A percentile compares a stretch with the other conserved stretches of the same genome.
Evolutionary conservation across 2,888 invertebrate genomes (phyloP).

Genomic region (Asteroscopus sphinx): DNA sequence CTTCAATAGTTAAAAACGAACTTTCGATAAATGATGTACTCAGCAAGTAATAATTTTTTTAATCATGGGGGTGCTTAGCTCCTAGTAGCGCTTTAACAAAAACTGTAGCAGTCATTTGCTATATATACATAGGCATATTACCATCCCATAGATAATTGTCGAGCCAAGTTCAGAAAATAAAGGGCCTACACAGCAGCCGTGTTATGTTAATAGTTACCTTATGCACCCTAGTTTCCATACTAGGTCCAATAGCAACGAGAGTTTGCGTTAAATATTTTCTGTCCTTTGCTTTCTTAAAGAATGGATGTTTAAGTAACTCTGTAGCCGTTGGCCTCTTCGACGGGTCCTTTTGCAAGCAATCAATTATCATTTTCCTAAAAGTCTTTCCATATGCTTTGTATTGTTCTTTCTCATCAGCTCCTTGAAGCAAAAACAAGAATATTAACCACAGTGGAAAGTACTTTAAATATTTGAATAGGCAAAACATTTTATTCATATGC

Average conservation of each 20-base stretch:
- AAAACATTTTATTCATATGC: constrained; percentile 2
- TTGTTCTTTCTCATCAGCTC: constrained; percentile 98
- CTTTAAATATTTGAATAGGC: not conserved
- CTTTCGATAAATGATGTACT: too few species aligned
- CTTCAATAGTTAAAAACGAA: too few species aligned
- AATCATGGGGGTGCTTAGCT: too few species aligned
- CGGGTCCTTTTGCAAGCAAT: constrained; percentile 99
- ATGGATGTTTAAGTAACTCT: constrained; percentile 98
- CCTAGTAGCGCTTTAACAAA: too few species aligned
- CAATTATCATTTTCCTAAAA: constrained; percentile 98
- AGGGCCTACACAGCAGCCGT: too few species aligned
- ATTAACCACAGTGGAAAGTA: constrained; percentile 8
- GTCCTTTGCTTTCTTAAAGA: constrained; percentile 99
- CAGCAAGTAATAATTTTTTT: too few species aligned
- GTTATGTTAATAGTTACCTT: constrained; percentile 94
- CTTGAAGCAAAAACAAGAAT: constrained; percentile 62
- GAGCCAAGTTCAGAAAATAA: too few species aligned
- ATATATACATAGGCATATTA: too few species aligned
- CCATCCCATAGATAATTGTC: too few species aligned
- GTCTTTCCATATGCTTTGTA: constrained; percentile 99
- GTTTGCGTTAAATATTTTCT: constrained; percentile 96
- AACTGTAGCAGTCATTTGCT: too few species aligned
- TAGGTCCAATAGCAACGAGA: constrained; percentile 95
- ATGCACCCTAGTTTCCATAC: constrained; percentile 96
- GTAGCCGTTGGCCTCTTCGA: constrained; percentile 98